A percentile compares a stretch with the other conserved stretches of the same genome.
These are phyloP conservation scores for Drosophila ironensis DNA, from an alignment of 1,140 invertebrate genomes.

Conservation along the genomic window DNA sequence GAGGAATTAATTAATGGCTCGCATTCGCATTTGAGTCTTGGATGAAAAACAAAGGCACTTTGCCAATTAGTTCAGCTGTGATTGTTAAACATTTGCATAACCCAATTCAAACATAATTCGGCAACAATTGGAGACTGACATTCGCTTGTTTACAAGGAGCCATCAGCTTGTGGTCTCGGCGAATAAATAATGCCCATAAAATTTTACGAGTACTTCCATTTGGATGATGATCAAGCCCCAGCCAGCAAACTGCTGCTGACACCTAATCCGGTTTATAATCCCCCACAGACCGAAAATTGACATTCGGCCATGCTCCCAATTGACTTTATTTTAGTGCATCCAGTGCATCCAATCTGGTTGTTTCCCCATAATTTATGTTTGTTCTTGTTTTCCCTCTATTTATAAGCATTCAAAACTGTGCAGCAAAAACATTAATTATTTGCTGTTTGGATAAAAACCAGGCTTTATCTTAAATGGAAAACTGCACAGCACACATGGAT, in stretches of 20 bases:
- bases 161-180: slow-evolving; percentile 20
- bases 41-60: slow-evolving; percentile 29
- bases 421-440: too few relatives aligned
- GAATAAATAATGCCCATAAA: slow-evolving; percentile 58
- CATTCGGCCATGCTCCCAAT: slow-evolving; percentile 29
- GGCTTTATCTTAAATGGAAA: too few relatives aligned
- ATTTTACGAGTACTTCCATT: slow-evolving; percentile 49
- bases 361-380: background rate
- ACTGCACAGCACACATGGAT: too few relatives aligned
- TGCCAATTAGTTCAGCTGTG: slow-evolving; percentile 65
- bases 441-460: too few relatives aligned
- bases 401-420: background rate
- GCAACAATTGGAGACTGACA: slow-evolving; percentile 42
- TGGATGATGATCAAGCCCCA: slow-evolving; percentile 17
- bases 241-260: slow-evolving; percentile 10
- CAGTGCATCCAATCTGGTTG: background rate
- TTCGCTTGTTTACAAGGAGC: slow-evolving; percentile 54
- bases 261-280: slow-evolving; percentile 53
- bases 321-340: slow-evolving; percentile 11
- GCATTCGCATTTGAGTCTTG: background rate
- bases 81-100: slow-evolving; percentile 34
- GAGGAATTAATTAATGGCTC: slow-evolving; percentile 13
- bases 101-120: slow-evolving; percentile 46
- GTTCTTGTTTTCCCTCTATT: too few relatives aligned
- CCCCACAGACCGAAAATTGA: slow-evolving; percentile 19